These are phyloP conservation scores for Donacobius atricapilla DNA, from an alignment of 2,113 vertebrate species.

Conservation along the genomic window DNA sequence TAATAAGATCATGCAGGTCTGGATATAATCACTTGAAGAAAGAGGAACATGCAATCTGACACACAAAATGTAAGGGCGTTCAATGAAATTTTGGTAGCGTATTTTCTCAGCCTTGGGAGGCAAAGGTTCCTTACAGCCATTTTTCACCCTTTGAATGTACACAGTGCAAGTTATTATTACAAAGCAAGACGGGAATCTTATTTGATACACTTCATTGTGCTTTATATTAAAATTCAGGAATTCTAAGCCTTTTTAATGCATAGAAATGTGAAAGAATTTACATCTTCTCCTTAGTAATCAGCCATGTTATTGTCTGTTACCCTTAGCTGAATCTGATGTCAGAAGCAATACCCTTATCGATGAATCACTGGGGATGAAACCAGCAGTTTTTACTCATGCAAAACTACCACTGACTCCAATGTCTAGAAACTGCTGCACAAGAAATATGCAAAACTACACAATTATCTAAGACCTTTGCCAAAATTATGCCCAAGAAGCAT, in stretches of 20 bases:
- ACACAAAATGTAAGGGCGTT: background rate
- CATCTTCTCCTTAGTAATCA: constrained; percentile 74
- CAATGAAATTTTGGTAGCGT: constrained; percentile 31
- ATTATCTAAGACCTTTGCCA: background rate
- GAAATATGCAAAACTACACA: background rate
- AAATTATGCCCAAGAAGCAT: background rate
- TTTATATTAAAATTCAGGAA: constrained; percentile 74
- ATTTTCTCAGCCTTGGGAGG: constrained; percentile 45
- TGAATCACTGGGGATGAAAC: constrained; percentile 50
- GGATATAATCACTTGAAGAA: background rate
- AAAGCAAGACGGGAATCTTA: constrained; percentile 68
- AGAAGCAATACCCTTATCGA: constrained; percentile 71
- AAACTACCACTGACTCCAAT: background rate
- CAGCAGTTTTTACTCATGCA: background rate
- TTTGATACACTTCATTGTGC: constrained; percentile 76
- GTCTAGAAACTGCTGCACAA: background rate
- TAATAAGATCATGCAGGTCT: background rate
- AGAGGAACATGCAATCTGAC: background rate
- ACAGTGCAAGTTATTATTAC: constrained; percentile 68
- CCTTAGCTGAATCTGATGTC: constrained; percentile 71
- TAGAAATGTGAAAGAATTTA: constrained; percentile 76
- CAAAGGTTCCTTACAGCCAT: constrained; percentile 38
- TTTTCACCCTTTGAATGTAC: constrained; percentile 56
- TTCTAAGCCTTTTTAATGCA: constrained; percentile 75
- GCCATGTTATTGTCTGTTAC: constrained; percentile 77